Base-by-base conservation (phyloP, 2,797 vertebrate species). In the Numenius phaeopus region DNA sequence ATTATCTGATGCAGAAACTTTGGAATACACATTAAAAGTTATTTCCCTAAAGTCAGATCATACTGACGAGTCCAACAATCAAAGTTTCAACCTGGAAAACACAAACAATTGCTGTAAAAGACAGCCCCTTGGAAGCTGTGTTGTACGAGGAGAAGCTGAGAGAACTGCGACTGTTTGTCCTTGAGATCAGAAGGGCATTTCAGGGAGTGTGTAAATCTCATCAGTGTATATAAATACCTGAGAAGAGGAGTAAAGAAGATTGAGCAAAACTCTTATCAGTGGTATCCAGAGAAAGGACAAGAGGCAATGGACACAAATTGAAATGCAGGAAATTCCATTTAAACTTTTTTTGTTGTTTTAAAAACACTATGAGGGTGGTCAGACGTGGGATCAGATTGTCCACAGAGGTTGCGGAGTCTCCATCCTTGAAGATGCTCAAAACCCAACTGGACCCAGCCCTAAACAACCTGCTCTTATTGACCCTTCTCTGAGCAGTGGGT, bases 221-320 rank as follows among this genome's bases (percentile, higher is more conserved):
- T 39, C 62, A 44, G 16, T 7, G 23, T 8, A 69, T 5, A 23
- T 4, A 79, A 82, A 71, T 10, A 69, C 0, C 1, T 9, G 23
- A 75, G n/a, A 82, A 57, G 8, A 62, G 11, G 7, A 71, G 17
- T 20, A 34, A 58, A 70, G 30, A 66, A 42, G 12, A 64, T 8
- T 6, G 21, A 85, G 11, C 2, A 16, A 52, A 8, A 75, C 42
- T 69, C 30, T 27, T n/a, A 32, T 14, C 66, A 44, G 18, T 26
- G 6, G 26, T 13, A 70, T 6, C 24, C 73, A 75, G 37, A 10
- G 32, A 71, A 85, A 76, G 49, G 22, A 17, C 42, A n/a, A 44
- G 58, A 77, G 4, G 4, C 37, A 89, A 11, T 3, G 4, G 14
- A 70, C 14, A 61, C 27, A 39, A 54, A 80, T 0, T 46, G 59